Evolutionary conservation across 2,797 vertebrate genomes (phyloP).

Genomic region (Eremophila alpestris): DNA sequence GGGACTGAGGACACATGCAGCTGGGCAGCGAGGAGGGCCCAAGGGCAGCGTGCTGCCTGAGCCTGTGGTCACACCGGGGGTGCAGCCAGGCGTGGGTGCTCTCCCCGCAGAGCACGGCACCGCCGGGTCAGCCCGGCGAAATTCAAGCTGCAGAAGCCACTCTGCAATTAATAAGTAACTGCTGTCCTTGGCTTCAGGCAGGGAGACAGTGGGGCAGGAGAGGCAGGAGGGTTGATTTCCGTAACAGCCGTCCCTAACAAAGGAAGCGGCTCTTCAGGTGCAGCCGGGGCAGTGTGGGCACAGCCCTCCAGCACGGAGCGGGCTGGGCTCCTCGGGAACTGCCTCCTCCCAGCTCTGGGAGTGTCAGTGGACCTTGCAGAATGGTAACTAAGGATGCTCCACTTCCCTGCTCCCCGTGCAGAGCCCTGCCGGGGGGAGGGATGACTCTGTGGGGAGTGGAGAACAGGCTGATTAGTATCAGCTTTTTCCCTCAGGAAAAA

Average conservation of each 20-base stretch:
- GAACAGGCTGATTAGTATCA: neutral
- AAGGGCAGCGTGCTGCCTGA: rapidly evolving
- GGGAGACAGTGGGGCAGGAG: neutral
- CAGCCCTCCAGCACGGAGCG: rapidly evolving
- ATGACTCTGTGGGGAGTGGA: neutral
- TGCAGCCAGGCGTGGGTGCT: neutral
- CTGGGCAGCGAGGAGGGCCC: neutral
- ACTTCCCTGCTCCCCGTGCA: neutral
- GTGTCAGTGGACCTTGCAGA: neutral
- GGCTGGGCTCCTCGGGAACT: neutral
- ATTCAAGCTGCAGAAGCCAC: neutral
- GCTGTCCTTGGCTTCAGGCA: neutral
- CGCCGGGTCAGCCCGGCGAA: neutral
- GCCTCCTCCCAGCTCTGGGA: neutral
- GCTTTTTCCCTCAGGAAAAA: neutral
- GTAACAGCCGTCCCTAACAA: neutral
- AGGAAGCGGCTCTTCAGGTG: neutral
- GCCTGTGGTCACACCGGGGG: rapidly evolving
- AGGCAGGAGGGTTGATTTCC: neutral
- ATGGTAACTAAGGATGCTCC: neutral
- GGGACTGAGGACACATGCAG: neutral
- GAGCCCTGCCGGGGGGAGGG: neutral
- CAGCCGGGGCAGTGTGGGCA: neutral
- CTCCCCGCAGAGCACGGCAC: neutral
- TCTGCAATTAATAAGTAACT: constrained; percentile 33